These are phyloP conservation scores for Chionoecetes opilio DNA, from an alignment of 1,140 invertebrate species.

Conservation along the genomic window DNA sequence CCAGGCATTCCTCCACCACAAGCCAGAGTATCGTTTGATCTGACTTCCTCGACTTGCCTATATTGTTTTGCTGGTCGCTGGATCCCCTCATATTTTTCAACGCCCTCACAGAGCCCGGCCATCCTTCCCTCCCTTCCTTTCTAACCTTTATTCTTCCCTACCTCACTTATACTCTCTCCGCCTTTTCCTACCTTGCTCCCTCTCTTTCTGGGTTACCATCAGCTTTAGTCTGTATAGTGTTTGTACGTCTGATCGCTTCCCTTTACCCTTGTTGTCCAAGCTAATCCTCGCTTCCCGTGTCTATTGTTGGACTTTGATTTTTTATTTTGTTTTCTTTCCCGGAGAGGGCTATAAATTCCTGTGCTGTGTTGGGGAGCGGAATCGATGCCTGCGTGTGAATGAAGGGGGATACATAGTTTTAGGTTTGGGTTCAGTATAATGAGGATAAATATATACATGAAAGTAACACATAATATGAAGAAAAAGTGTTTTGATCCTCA, in stretches of 20 bases:
- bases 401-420: too few relatives aligned
- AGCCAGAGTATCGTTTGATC: neutral
- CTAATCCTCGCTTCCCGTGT: slow-evolving; percentile 15
- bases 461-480: too few relatives aligned
- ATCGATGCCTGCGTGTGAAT: too few relatives aligned
- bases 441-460: too few relatives aligned
- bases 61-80: slow-evolving; percentile 18
- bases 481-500: too few relatives aligned
- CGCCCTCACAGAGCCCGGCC: neutral
- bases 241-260: slow-evolving; percentile 1
- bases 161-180: neutral
- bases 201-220: neutral
- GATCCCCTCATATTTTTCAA: slow-evolving; percentile 6
- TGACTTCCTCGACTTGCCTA: slow-evolving; percentile 11
- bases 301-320: neutral
- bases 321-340: neutral
- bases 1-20: neutral
- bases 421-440: too few relatives aligned
- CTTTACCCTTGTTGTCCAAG: neutral
- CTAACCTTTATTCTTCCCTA: neutral
- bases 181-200: neutral
- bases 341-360: too few relatives aligned
- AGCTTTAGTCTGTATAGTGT: slow-evolving; percentile 8
- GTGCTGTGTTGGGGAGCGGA: too few relatives aligned
- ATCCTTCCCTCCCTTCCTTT: slow-evolving; percentile 14